A percentile compares a stretch with the other conserved stretches of the same genome.
Evolutionary conservation across 2,113 vertebrate genomes (phyloP).

Genomic region (Xenus cinereus): DNA sequence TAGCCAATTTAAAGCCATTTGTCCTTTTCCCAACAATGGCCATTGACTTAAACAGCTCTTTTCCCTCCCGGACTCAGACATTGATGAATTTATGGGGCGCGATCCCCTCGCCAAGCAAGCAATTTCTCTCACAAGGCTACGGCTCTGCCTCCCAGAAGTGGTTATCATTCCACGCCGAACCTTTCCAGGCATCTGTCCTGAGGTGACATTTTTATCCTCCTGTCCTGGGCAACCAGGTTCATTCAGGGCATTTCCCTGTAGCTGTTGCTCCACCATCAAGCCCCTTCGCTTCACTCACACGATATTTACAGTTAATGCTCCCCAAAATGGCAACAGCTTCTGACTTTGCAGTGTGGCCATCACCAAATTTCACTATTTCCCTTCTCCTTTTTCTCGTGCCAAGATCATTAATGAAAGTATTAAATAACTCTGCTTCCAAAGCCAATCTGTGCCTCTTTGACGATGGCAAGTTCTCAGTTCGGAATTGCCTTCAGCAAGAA

Average conservation of each 20-base stretch:
- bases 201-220: background rate
- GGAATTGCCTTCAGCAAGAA: background rate
- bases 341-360: background rate
- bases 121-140: background rate
- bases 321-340: background rate
- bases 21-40: background rate
- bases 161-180: background rate
- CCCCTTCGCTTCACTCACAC: background rate
- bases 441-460: background rate
- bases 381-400: background rate
- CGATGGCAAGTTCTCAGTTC: background rate
- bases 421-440: background rate
- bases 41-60: background rate
- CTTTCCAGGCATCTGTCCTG: background rate
- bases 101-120: background rate
- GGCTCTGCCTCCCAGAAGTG: background rate
- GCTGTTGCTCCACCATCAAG: background rate
- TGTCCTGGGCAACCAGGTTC: background rate
- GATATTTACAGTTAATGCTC: background rate
- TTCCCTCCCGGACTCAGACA: background rate
- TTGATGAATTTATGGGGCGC: background rate
- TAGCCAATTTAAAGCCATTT: background rate
- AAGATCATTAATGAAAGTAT: background rate
- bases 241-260: background rate
- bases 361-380: background rate